Evolutionary conservation across 2,113 vertebrate genomes (phyloP).

Genomic region (Cygnus atratus): DNA sequence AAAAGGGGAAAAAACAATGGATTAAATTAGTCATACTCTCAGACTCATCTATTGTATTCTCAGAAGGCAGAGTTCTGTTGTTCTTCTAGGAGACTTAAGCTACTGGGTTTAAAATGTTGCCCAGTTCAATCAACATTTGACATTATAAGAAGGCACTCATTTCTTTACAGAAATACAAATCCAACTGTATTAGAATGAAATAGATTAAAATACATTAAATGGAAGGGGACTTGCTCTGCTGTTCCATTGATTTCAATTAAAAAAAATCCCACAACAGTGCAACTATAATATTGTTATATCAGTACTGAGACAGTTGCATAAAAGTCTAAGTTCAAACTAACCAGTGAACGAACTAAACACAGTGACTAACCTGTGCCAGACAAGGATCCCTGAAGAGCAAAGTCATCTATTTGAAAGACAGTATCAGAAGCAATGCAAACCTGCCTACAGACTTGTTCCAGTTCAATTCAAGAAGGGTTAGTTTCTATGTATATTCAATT

Average conservation of each 20-base stretch:
- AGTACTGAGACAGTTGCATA: not conserved
- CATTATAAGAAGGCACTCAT: not conserved
- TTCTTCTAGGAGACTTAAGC: not conserved
- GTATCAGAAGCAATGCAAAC: not conserved
- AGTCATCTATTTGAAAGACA: not conserved
- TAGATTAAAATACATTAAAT: not conserved
- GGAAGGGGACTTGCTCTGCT: not conserved
- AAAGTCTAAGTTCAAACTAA: not conserved
- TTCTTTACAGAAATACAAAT: not conserved
- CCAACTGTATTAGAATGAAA: not conserved
- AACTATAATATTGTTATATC: not conserved
- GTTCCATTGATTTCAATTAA: not conserved
- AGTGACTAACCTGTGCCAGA: accelerated
- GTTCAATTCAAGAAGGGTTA: not conserved
- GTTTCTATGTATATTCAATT: not conserved
- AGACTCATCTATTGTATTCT: not conserved
- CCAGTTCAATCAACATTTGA: not conserved
- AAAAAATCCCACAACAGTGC: not conserved
- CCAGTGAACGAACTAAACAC: not conserved
- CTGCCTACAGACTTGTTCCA: not conserved
- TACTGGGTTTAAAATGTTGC: not conserved
- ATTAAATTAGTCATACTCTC: not conserved
- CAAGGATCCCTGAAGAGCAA: not conserved
- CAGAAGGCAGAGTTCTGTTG: not conserved
- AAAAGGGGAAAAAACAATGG: not conserved